Evolutionary conservation across 1,140 invertebrate genomes (phyloP).

Genomic region (Neotoxoptera formosana): DNA sequence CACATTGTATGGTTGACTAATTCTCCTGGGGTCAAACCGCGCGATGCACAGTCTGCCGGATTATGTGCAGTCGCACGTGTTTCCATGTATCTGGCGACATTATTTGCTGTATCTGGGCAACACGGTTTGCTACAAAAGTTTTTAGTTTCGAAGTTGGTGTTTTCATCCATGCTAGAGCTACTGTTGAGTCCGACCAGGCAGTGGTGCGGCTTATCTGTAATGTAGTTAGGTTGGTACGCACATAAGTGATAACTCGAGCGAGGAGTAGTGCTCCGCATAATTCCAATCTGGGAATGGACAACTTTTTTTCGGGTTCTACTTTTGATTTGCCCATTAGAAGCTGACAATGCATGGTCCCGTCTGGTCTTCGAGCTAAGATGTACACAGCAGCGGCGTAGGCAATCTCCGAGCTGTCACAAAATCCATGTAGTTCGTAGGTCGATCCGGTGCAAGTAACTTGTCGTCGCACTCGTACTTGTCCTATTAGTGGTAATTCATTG

Average conservation of each 20-base stretch:
- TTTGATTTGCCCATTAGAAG: not conserved
- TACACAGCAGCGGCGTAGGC: constrained; percentile 43
- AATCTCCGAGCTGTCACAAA: not conserved
- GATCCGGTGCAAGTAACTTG: constrained; percentile 46
- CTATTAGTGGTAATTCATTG: constrained; percentile 57
- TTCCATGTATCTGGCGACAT: constrained; percentile 48
- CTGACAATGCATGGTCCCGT: not conserved
- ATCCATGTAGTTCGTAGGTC: not conserved
- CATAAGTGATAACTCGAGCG: not conserved
- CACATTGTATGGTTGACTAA: constrained; percentile 49
- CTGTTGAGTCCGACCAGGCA: not conserved
- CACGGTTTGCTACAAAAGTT: not conserved
- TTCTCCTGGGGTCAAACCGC: constrained; percentile 58
- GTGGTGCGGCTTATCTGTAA: not conserved
- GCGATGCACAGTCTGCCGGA: constrained; percentile 61
- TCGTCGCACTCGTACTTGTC: constrained; percentile 59
- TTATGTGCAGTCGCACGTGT: constrained; percentile 60
- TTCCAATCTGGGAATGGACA: not conserved
- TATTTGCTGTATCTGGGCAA: not conserved
- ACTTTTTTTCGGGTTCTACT: not conserved
- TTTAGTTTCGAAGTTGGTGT: not conserved
- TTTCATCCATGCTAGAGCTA: not conserved
- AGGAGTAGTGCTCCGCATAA: not conserved
- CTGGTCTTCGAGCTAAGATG: not conserved
- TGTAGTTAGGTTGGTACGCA: not conserved